phyloP scores from a whole-genome alignment of 2,113 vertebrate genomes.

The Sus scrofa region DNA sequence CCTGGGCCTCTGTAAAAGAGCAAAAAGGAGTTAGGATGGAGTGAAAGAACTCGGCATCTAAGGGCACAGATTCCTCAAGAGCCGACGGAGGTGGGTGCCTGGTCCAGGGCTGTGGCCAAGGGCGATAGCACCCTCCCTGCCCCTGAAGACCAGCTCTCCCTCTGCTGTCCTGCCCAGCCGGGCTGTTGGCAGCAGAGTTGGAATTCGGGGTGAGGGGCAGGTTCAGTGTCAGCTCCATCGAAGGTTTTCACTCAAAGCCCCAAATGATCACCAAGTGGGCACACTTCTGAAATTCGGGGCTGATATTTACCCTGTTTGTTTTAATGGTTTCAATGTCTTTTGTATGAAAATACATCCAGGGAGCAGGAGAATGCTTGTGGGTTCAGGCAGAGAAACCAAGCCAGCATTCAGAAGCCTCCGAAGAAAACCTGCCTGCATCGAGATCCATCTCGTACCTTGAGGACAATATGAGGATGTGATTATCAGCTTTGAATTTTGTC shows the following conservation, averaged over 20 bases:
- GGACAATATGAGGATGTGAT: too few relatives aligned
- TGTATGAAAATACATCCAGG: rapidly evolving
- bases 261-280: not conserved
- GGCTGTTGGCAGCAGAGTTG: not conserved
- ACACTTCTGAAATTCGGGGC: rapidly evolving
- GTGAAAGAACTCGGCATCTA: not conserved
- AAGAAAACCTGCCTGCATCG: too few relatives aligned
- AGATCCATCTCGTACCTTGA: not conserved
- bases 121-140: rapidly evolving
- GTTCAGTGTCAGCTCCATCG: rapidly evolving
- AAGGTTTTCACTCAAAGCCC: not conserved
- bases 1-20: not conserved
- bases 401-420: not conserved
- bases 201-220: not conserved
- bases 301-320: not conserved
- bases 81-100: not conserved
- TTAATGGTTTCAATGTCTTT: not conserved
- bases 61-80: not conserved
- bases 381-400: not conserved
- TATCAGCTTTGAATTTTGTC: too few relatives aligned
- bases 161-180: too few relatives aligned
- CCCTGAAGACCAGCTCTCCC: not conserved
- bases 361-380: rapidly evolving
- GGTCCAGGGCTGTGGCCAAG: rapidly evolving
- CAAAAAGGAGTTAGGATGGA: not conserved